Base-by-base conservation (phyloP, 1,140 invertebrate species). In the Bacillus rossius region DNA sequence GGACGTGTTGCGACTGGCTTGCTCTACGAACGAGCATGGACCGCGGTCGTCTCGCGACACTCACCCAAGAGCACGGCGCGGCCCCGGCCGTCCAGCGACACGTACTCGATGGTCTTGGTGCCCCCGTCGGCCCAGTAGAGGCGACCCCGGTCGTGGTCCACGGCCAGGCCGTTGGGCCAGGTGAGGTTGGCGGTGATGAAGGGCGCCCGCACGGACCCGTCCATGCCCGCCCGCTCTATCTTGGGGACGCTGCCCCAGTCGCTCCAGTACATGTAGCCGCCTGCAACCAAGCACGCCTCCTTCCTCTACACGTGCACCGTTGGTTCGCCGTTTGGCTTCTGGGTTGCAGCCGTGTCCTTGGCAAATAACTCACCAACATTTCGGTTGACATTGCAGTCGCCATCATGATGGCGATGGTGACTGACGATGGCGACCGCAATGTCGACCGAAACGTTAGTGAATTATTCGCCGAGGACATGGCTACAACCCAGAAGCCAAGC, bases 161-260 rank as follows among this genome's bases (percentile, higher is more conserved):
- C 79, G 1, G 89, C 85, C 14, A 95, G 69, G 1, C 91, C 91
- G 69, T 90, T 92, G 1, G 91, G 91, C 83, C 82, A 89, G 2
- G 79, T 90, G 69, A 85, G 80, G 64, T 88, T 84, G 52, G 84
- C 83, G 5, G 80, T 80, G 1, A 94, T 81, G 16, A 84, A 66
- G 10, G 74, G 77, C 62, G 79, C 79, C 1, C 80, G 40, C 22
- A 84, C 79, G 3, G 79, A 81, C 0, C 94, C 94, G 73, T 97
- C 92, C 91, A 97, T 92, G 25, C 85, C 84, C 19, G 91, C 88
- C 26, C 84, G 77, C 72, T 94, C 91, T 45, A 96, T 96, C 68
- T 86, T 85, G 1, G 91, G 85, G 23, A 80, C 76, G 25, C 80
- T 76, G 1, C 92, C 91, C 92, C 92, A 94, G 68, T 95, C 91